Evolutionary conservation across 2,888 invertebrate species (phyloP).

Genomic region (Pseudeuparius sepicola): DNA sequence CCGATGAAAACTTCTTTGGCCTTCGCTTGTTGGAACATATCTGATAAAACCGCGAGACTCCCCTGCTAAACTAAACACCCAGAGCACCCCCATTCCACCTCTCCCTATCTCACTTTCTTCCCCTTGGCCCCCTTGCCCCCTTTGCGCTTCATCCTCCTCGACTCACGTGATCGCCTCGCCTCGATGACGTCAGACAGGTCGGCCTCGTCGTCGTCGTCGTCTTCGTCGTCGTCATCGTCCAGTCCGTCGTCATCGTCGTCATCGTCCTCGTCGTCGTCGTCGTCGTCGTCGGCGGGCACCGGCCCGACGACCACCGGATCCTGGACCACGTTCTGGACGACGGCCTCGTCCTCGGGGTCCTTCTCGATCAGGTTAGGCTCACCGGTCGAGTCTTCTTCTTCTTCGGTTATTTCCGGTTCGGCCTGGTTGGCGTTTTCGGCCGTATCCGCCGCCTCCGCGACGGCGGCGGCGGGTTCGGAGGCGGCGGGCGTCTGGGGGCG

Average conservation of each 20-base stretch:
- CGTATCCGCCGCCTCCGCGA: slow-evolving; percentile 32
- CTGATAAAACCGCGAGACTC: no score
- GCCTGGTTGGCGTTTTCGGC: slow-evolving; percentile 34
- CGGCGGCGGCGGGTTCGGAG: slow-evolving; percentile 16
- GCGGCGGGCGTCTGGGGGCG: slow-evolving; percentile 18
- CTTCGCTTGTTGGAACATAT: no score
- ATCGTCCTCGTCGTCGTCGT: slow-evolving; percentile 40
- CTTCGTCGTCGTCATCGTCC: slow-evolving; percentile 42
- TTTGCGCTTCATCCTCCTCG: slow-evolving; percentile 55
- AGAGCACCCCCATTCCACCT: no score
- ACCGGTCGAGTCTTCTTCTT: slow-evolving; percentile 26
- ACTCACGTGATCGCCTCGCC: slow-evolving; percentile 77
- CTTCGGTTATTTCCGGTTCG: slow-evolving; percentile 32
- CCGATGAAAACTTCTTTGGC: no score
- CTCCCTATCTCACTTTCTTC: no score
- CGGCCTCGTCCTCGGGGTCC: slow-evolving; percentile 44
- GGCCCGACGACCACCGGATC: slow-evolving; percentile 48
- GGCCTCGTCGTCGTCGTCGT: slow-evolving; percentile 52
- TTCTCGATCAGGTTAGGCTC: slow-evolving; percentile 31
- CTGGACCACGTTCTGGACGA: slow-evolving; percentile 48
- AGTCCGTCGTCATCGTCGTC: slow-evolving; percentile 52
- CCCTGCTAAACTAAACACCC: no score
- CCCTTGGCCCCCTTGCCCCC: no score
- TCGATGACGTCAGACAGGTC: slow-evolving; percentile 60
- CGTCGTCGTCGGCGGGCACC: slow-evolving; percentile 37